Conservation (phyloP, 1,140 invertebrate species). For the Steinernema khuongi region DNA sequence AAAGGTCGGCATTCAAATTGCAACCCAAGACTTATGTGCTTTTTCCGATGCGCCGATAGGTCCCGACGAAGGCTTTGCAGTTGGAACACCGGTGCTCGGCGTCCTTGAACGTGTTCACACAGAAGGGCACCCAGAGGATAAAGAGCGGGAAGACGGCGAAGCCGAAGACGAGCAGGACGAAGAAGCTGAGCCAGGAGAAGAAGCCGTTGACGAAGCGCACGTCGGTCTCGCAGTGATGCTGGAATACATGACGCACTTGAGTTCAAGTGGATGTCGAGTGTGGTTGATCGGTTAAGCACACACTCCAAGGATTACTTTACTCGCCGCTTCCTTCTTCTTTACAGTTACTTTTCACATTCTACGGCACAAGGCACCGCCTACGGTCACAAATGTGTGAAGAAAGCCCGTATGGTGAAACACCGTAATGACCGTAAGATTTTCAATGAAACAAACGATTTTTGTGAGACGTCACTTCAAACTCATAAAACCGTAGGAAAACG, state of each 20-base stretch:
- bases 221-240: conserved; percentile 49
- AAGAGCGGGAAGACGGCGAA: conserved; percentile 49
- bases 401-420: background rate
- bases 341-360: conserved; percentile 1
- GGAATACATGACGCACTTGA: conserved; percentile 25
- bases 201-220: conserved; percentile 45
- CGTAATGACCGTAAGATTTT: too few relatives aligned
- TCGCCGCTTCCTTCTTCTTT: too few relatives aligned
- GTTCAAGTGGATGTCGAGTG: background rate
- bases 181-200: conserved; percentile 41
- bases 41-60: conserved; percentile 49
- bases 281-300: too few relatives aligned
- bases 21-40: too few relatives aligned
- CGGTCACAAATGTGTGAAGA: background rate
- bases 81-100: conserved; percentile 49
- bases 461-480: too few relatives aligned
- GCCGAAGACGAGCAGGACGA: conserved; percentile 45
- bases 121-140: conserved; percentile 54
- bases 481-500: too few relatives aligned
- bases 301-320: too few relatives aligned
- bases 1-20: too few relatives aligned
- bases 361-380: background rate
- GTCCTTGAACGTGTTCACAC: conserved; percentile 52
- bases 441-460: too few relatives aligned
- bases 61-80: conserved; percentile 50